Evolutionary conservation across 2,113 vertebrate genomes (phyloP), one percentile per base, ranked within the genome.

Genomic region (Periophthalmus modestus): DNA sequence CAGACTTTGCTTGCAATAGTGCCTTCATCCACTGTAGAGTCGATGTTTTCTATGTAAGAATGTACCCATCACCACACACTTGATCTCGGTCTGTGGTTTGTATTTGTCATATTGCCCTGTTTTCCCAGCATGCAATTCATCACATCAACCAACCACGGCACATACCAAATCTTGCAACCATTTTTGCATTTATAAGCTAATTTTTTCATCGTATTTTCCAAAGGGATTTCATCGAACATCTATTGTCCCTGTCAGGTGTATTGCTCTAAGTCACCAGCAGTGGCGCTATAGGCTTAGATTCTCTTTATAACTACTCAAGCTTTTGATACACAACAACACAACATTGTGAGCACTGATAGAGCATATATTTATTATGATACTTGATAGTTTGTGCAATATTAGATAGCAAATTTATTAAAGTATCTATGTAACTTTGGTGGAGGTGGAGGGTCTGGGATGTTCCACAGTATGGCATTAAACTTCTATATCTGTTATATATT

Each of bases 1-100:
- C 88, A 86, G 90, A 92, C 88, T 94, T 90, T 92, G 92, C 93
- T 93, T 93, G 93, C 87, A 86, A 91, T 93, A 94, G 93, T 94
- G 93, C 94, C 94, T 94, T 94, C 93, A 92, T 93, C 85, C 83
- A 85, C 75, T 81, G 81, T 86, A 34, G 23, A 59, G 72, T 84
- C 61, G 43, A 68, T 81, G 72, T 85, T 86, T 67, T 82, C 76
- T 65, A 69, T 71, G 72, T 77, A 73, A 79, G 72, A 36, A 76
- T 77, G 77, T 77, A 67, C 61, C 61, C 47, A 66, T 72, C 65
- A 73, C 36, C 63, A 72, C 19, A 34, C 28, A 62, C 59, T 34
- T 3, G 62, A 65, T 10, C 39, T 43, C 43, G 72, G 36, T 85
- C 54, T 71, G 58, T 78, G 59, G 21, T 24, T 62, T 76, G 68